Conservation (phyloP, 2,797 vertebrate species). For the Echiichthys vipera region DNA sequence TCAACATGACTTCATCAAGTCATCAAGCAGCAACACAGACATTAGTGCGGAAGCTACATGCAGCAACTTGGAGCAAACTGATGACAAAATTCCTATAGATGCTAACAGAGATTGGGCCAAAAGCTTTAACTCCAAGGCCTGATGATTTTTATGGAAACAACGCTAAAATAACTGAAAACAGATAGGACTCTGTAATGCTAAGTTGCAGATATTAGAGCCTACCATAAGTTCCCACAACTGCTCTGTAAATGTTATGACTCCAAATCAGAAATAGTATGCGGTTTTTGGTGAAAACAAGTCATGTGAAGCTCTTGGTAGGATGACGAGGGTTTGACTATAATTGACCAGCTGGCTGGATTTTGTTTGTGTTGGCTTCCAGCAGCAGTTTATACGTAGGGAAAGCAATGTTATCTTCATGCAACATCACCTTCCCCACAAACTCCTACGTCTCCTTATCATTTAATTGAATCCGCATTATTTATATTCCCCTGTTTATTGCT, state of each 20-base stretch:
- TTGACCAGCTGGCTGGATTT: slow-evolving; percentile 24
- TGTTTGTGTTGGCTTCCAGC: slow-evolving; percentile 47
- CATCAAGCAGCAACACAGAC: slow-evolving; percentile 9
- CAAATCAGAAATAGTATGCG: slow-evolving; percentile 4
- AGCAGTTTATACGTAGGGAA: slow-evolving; percentile 35
- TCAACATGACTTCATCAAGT: slow-evolving; percentile 12
- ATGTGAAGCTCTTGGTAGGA: slow-evolving; percentile 8
- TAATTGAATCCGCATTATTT: slow-evolving; percentile 47
- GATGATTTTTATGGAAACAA: neutral
- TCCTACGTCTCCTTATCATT: slow-evolving; percentile 33
- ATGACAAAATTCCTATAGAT: slow-evolving; percentile 3
- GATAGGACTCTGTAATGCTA: neutral
- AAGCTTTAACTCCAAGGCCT: neutral
- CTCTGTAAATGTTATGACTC: neutral
- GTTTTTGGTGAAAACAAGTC: slow-evolving; percentile 1
- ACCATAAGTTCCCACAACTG: neutral
- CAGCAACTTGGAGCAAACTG: slow-evolving; percentile 1
- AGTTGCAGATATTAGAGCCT: neutral
- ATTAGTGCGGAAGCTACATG: neutral
- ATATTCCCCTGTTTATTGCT: slow-evolving; percentile 7
- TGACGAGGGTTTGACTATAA: slow-evolving; percentile 31
- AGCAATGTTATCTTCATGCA: slow-evolving; percentile 15
- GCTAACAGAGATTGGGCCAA: neutral
- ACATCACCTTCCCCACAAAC: slow-evolving; percentile 4
- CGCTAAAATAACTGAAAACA: neutral